Conservation (phyloP, 2,113 vertebrate species). For the Nyctibius bracteatus region DNA sequence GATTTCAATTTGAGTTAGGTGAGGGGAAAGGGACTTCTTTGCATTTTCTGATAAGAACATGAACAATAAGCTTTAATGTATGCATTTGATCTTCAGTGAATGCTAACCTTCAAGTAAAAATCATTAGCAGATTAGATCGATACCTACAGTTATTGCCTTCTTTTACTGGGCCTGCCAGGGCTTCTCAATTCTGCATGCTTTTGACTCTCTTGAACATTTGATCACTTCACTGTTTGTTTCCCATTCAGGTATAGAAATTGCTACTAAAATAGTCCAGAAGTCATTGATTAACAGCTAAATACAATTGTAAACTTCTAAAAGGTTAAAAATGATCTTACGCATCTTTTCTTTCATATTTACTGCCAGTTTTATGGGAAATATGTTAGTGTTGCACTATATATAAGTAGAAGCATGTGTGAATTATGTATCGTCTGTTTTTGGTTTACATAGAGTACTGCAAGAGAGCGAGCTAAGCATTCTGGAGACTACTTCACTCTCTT, state of each 20-base stretch:
- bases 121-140: neutral
- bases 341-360: neutral
- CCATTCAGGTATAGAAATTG: neutral
- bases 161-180: neutral
- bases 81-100: neutral
- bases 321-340: neutral
- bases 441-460: conserved; percentile 89
- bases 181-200: neutral
- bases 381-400: neutral
- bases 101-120: neutral
- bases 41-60: neutral
- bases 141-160: neutral
- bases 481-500: conserved; percentile 97
- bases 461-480: conserved; percentile 95
- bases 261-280: neutral
- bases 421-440: neutral
- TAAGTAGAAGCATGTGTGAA: neutral
- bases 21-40: neutral
- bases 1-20: neutral
- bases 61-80: neutral
- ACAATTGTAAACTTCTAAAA: neutral
- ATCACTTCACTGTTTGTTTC: neutral
- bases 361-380: neutral
- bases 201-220: neutral
- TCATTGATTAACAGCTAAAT: neutral